These are phyloP conservation scores for Ia io DNA, from an alignment of 2,113 vertebrate genomes.

Conservation along the genomic window DNA sequence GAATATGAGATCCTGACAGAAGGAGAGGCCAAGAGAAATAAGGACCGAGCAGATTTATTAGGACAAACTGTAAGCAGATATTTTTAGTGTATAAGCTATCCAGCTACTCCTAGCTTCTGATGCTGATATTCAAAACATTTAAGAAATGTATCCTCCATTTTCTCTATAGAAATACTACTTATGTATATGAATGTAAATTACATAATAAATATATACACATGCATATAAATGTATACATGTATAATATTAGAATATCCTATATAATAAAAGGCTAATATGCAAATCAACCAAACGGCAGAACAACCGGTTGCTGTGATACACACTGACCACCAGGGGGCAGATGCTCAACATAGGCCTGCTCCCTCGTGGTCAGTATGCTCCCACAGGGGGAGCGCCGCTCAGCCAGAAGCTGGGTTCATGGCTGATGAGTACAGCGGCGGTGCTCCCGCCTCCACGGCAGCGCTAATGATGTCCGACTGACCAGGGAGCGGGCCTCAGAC, in stretches of 20 bases:
- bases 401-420: too few relatives aligned
- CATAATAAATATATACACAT: neutral
- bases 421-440: too few relatives aligned
- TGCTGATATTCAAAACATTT: neutral
- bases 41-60: neutral
- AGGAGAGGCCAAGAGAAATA: neutral
- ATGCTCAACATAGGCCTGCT: too few relatives aligned
- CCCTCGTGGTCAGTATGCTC: too few relatives aligned
- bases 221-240: neutral
- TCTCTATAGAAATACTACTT: neutral
- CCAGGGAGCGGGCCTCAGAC: too few relatives aligned
- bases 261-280: too few relatives aligned
- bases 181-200: neutral
- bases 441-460: too few relatives aligned
- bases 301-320: too few relatives aligned
- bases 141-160: neutral
- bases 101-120: neutral
- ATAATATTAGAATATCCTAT: neutral
- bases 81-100: neutral
- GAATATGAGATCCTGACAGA: neutral
- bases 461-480: too few relatives aligned
- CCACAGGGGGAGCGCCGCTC: too few relatives aligned
- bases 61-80: neutral
- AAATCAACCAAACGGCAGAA: too few relatives aligned
- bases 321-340: too few relatives aligned